A percentile compares a stretch with the other conserved stretches of the same genome.
phyloP scores from a whole-genome alignment of 2,113 vertebrate genomes.

The Epinephelus fuscoguttatus region DNA sequence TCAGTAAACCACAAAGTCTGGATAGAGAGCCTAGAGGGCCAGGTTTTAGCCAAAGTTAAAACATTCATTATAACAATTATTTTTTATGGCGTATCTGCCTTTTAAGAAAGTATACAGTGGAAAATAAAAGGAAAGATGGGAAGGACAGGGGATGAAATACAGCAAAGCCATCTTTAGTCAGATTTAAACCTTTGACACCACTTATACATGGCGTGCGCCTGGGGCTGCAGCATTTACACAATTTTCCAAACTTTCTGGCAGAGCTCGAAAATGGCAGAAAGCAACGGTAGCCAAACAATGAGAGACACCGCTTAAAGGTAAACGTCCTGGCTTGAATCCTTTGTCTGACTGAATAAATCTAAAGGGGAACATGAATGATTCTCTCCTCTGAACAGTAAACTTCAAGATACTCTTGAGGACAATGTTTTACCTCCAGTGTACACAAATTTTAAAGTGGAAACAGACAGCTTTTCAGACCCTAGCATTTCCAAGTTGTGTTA shows the following conservation, averaged over 20 bases:
- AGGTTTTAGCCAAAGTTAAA: conserved; percentile 72
- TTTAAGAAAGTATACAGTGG: conserved; percentile 61
- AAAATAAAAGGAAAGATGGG: conserved; percentile 63
- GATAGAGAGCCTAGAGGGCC: conserved; percentile 47
- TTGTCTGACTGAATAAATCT: not conserved
- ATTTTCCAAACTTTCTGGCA: conserved; percentile 33
- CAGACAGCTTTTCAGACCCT: too few relatives aligned
- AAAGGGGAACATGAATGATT: not conserved
- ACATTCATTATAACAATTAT: conserved; percentile 76
- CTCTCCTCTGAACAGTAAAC: not conserved
- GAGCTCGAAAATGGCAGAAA: conserved; percentile 27
- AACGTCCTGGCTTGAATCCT: conserved; percentile 9
- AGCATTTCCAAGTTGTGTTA: too few relatives aligned
- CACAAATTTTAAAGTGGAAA: not conserved
- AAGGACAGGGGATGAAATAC: conserved; percentile 41
- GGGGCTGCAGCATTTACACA: conserved; percentile 14
- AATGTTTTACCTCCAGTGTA: not conserved
- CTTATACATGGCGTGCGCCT: not conserved
- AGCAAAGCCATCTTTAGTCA: conserved; percentile 48
- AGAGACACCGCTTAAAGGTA: not conserved
- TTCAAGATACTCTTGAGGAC: not conserved
- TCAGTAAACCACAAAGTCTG: conserved; percentile 73
- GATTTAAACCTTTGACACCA: conserved; percentile 51
- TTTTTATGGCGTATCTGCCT: conserved; percentile 70
- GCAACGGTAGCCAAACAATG: not conserved